A percentile compares a stretch with the other conserved stretches of the same genome.
phyloP scores from a whole-genome alignment of 2,888 invertebrate species.

The Nebria brevicollis region DNA sequence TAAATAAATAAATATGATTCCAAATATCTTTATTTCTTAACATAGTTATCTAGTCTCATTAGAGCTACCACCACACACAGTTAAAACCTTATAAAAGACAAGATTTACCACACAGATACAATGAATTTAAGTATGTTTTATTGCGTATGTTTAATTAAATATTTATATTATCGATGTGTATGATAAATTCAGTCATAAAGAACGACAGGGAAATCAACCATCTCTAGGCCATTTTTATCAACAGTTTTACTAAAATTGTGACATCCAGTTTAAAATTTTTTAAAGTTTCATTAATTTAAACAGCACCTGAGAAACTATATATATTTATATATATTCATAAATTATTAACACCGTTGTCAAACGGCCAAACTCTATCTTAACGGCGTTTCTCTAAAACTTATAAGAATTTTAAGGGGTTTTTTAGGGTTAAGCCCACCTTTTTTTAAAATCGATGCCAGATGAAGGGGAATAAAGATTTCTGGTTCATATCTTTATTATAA shows the following conservation, averaged over 20 bases:
- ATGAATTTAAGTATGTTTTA: not conserved
- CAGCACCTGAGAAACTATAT: constrained; percentile 22
- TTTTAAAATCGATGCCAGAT: too few relatives aligned
- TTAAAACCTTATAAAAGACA: constrained; percentile 42
- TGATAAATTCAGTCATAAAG: constrained; percentile 34
- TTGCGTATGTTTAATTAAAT: not conserved
- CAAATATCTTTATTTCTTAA: constrained; percentile 25
- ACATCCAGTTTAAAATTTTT: constrained; percentile 9
- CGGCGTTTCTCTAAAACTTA: too few relatives aligned
- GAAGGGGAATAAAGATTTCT: too few relatives aligned
- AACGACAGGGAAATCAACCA: constrained; percentile 24
- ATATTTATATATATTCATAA: constrained; percentile 7
- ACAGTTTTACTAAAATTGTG: constrained; percentile 13
- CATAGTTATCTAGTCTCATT: constrained; percentile 30
- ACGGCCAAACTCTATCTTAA: constrained; percentile 12
- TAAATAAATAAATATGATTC: constrained; percentile 1
- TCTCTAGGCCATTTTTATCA: constrained; percentile 7
- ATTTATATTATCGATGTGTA: constrained; percentile 12
- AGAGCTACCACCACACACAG: constrained; percentile 37
- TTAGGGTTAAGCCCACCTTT: too few relatives aligned
- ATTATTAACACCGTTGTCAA: not conserved
- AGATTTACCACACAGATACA: constrained; percentile 33
- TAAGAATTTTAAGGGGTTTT: too few relatives aligned
- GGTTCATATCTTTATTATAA: too few relatives aligned
- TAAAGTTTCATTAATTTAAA: constrained; percentile 8